Conservation (phyloP, 2,113 vertebrate species). For the Nettapus auritus region DNA sequence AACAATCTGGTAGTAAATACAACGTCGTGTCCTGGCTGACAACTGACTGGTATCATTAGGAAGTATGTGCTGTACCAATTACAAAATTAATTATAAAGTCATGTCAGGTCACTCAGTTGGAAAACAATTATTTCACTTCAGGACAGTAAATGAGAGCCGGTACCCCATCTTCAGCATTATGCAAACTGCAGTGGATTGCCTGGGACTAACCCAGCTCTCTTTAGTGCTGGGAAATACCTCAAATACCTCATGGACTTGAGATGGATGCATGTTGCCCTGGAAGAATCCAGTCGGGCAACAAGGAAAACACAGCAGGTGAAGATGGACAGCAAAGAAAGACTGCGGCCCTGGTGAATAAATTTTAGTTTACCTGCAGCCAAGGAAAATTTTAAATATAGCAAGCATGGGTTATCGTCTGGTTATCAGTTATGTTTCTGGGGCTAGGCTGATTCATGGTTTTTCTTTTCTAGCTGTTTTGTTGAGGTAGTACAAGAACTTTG, state of each 20-base stretch:
- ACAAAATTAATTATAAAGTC: conserved; percentile 55
- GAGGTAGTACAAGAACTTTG: not conserved
- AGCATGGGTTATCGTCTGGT: not conserved
- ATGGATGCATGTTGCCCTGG: not conserved
- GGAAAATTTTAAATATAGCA: not conserved
- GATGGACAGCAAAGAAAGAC: not conserved
- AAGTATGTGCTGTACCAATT: conserved; percentile 19
- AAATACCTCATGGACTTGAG: not conserved
- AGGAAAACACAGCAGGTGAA: not conserved
- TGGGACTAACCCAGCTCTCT: conserved; percentile 17
- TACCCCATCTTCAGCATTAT: conserved; percentile 4
- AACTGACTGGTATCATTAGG: not conserved
- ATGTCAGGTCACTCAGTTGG: conserved; percentile 24
- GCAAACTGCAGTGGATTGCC: conserved; percentile 35
- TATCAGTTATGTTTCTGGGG: accelerated
- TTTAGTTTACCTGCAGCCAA: not conserved
- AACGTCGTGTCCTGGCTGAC: not conserved
- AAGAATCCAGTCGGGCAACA: not conserved
- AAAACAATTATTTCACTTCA: conserved; percentile 64
- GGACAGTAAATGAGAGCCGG: not conserved
- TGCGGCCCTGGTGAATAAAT: not conserved
- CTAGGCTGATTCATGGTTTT: not conserved
- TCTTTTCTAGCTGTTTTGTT: not conserved
- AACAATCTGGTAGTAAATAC: not conserved
- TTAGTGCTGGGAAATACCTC: conserved; percentile 44